These are phyloP conservation scores for Synergus japonicus DNA, from an alignment of 2,888 invertebrate species.

Conservation along the genomic window DNA sequence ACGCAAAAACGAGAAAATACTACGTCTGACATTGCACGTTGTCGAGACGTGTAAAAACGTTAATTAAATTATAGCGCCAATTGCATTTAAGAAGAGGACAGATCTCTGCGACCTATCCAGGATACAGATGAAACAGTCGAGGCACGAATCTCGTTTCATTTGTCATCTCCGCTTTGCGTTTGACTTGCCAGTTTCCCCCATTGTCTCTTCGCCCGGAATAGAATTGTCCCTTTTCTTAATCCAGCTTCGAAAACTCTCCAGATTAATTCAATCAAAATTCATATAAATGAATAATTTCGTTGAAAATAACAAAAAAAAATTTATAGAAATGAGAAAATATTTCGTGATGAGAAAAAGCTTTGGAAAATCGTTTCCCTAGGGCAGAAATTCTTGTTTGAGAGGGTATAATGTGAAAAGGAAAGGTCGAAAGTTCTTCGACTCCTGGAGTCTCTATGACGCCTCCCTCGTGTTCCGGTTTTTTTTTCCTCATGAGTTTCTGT, in stretches of 20 bases:
- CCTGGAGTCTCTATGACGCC: constrained; percentile 44
- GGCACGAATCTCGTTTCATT: constrained; percentile 61
- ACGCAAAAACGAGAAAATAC: constrained; percentile 10
- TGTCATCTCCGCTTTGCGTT: constrained; percentile 65
- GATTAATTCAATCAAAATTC: background rate
- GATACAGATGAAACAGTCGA: constrained; percentile 52
- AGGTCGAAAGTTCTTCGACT: constrained; percentile 46
- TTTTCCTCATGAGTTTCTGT: constrained; percentile 28
- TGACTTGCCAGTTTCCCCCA: constrained; percentile 61
- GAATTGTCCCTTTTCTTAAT: constrained; percentile 18
- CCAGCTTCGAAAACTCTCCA: background rate
- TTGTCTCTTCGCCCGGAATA: constrained; percentile 47
- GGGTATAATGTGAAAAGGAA: background rate
- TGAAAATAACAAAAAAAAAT: background rate
- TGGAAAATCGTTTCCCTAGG: background rate
- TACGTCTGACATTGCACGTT: constrained; percentile 27
- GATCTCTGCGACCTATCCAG: constrained; percentile 39
- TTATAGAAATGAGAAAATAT: background rate
- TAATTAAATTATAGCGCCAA: constrained; percentile 42
- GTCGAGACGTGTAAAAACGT: constrained; percentile 37
- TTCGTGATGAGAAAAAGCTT: background rate
- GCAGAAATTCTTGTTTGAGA: background rate
- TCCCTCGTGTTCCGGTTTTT: constrained; percentile 49
- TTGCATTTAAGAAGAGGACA: constrained; percentile 41
- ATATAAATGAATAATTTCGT: background rate